Percentiles rank a stretch among this genome's conserved stretches.
phyloP scores from a whole-genome alignment of 64 coral and sea anemone genomes.

The Orbicella faveolata region DNA sequence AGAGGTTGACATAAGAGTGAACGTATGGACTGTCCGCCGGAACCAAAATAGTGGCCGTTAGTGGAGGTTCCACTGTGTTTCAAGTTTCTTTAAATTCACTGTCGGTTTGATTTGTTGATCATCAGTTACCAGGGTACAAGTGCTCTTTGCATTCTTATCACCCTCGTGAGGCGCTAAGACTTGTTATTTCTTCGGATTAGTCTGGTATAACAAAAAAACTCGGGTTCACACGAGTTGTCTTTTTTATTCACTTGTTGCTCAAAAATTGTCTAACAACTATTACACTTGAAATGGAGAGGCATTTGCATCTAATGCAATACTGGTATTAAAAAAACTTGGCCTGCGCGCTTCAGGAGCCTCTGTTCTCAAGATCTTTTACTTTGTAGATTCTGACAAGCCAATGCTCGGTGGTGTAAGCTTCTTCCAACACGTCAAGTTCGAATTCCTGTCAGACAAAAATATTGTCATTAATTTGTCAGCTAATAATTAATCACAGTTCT shows the following conservation, averaged over 20 bases:
- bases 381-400: slow-evolving; percentile 99
- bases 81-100: too few species aligned
- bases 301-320: slow-evolving; percentile 5
- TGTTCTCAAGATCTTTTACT: slow-evolving; percentile 99
- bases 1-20: too few species aligned
- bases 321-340: slow-evolving; percentile 22
- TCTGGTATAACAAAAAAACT: too few species aligned
- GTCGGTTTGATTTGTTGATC: too few species aligned
- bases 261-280: slow-evolving; percentile 16
- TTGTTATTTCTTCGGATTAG: too few species aligned
- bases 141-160: too few species aligned
- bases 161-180: too few species aligned
- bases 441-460: slow-evolving; percentile 73
- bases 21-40: too few species aligned
- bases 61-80: too few species aligned
- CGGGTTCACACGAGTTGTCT: neutral
- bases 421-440: slow-evolving; percentile 97
- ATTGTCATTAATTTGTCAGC: neutral
- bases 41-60: too few species aligned
- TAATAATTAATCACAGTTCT: neutral
- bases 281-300: neutral
- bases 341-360: slow-evolving; percentile 66
- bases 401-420: slow-evolving; percentile 98
- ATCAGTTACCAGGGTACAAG: too few species aligned
- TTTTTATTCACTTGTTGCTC: slow-evolving; percentile 36